Evolutionary conservation across 2,888 invertebrate species (phyloP), one percentile per base, ranked within the genome.

Genomic region (Uloborus plumipes): DNA sequence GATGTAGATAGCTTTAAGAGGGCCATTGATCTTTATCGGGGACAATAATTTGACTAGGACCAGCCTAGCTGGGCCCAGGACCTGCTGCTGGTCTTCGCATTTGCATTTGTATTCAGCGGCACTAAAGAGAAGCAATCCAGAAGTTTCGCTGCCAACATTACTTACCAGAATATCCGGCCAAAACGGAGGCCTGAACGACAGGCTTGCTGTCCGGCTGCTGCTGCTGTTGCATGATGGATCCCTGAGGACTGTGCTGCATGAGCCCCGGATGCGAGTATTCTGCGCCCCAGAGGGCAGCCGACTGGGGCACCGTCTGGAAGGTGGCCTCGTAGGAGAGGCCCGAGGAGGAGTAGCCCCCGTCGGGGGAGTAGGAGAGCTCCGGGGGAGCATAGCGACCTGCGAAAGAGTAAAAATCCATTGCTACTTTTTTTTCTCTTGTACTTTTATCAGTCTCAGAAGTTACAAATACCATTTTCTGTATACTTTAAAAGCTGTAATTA

Each of bases 281-380:
- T 47, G 81, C 31, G 11, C 84, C 58, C 77, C 81, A 84, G 55
- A 85, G 84, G 15, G 51, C 16, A 13, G 59, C 84, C 87, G 92
- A 92, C 86, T 91, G 92, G 61, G 93, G 93, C 87, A 94, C 94
- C 79, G 93, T 93, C 88, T 94, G 94, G 89, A 94, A 94, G 85
- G 93, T 92, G 18, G 85, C 77, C 18, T 86, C 86, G 61, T 86
- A 86, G 49, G 80, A 81, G 58, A 76, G 76, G 82, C 76, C 75
- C 18, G 22, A 67, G 22, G 78, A 78, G 9, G 84, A 75, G 50
- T 79, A 79, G 6, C 74, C 75, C 74, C 76, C 75, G 26, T 31
- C 67, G 22, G 78, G 78, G 9, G 84, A 75, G 39, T 79, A 79
- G 6, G 70, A 70, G 74, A 78, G 74, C 26, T 84, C 84, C 15